Base-by-base conservation (phyloP, 2,888 invertebrate genomes). In the Zygogramma bicolorata region DNA sequence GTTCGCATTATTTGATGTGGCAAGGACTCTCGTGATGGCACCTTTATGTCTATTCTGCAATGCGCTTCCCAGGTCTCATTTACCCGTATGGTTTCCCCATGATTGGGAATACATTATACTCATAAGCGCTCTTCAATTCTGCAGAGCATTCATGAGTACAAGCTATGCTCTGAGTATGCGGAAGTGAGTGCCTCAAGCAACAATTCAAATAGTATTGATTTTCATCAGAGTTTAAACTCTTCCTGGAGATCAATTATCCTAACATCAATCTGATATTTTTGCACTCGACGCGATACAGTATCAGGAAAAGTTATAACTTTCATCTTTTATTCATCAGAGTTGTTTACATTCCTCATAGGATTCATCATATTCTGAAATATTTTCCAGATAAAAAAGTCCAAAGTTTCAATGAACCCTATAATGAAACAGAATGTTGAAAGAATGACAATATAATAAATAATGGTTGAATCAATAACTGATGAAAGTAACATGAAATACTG, bases 51-150 rank as follows among this genome's bases (percentile, higher is more conserved):
- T 76, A 70, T 73, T 82, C 22, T 79, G 81, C 57, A 82, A 82
- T 58, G 81, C 80, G 4, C 70, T 76, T 57, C 81, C 81, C 13
- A 74, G 81, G 61, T 58, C 66, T 6, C 74, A 81, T 72, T 71
- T 81, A 15, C 79, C 80, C 22, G 80, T 81, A n/a, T 40, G 78
- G 3, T 79, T 82, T 68, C 75, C 74, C 3, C 78, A 79, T 58
- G 82, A 82, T 57, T 81, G 80, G 74, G 76, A 81, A 61, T 82
- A 80, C 34, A 76, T 76, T 31, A 66, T 73, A 27, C 75, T 80
- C 8, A 58, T 78, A 22, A n/a, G 71, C 65, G 1, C 27, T 71
- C 1, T 76, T 74, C 29, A 42, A 29, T 22, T 70, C 67, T 27
- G 29, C 49, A 6, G 53, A 49, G 65, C 34, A 38, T 38, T 31